phyloP scores from a whole-genome alignment of 2,797 vertebrate species.

The Chloroceryle amazona region DNA sequence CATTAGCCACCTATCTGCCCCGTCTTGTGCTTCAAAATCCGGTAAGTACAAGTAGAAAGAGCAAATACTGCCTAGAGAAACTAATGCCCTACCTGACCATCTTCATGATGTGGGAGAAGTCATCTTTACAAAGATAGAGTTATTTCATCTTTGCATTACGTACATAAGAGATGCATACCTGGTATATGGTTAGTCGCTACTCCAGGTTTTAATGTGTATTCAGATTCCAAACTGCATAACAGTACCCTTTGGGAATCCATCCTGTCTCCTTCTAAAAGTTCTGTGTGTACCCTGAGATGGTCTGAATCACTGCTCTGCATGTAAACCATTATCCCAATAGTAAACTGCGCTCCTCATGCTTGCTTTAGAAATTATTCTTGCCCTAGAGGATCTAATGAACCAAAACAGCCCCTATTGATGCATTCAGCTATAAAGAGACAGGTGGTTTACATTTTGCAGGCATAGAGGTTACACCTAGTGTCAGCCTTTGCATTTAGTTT shows the following conservation, averaged over 20 bases:
- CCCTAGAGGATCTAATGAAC: background rate
- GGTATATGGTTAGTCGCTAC: background rate
- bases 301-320: background rate
- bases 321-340: background rate
- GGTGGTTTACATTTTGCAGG: background rate
- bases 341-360: background rate
- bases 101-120: background rate
- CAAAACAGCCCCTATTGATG: background rate
- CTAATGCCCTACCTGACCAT: background rate
- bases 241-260: background rate
- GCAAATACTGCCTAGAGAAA: background rate
- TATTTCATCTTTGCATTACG: background rate
- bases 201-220: background rate
- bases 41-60: background rate
- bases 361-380: background rate
- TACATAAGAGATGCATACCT: background rate
- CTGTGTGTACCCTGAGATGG: background rate
- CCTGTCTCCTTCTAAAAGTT: background rate
- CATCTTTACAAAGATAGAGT: background rate
- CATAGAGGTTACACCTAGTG: background rate
- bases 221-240: background rate
- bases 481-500: background rate
- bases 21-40: background rate
- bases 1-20: background rate
- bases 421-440: background rate